Base-by-base conservation (phyloP, 2,113 vertebrate genomes). In the Lipophrys pholis region DNA sequence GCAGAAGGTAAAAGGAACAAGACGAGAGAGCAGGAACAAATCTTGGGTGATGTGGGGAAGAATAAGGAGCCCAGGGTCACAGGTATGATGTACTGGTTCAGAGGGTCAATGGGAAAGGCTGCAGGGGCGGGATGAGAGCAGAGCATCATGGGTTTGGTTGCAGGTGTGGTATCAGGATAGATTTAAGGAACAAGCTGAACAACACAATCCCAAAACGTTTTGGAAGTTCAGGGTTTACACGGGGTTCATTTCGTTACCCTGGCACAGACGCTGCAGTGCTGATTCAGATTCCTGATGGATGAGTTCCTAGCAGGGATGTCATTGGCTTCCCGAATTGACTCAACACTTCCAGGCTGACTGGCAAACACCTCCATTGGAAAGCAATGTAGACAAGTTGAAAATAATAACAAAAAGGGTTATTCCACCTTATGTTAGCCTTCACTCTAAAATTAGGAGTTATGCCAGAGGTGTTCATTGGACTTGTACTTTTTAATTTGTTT, bases 231-330 rank as follows among this genome's bases (percentile, higher is more conserved):
- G 69, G 80, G 78, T 82, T 64, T 68, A 83, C 59, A 77, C 46
- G 14, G 80, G 80, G 71, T 74, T 77, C 35, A 10, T 42, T 48
- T 52, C 89, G 93, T 93, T 95, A 94, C 93, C 93, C 92, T 82
- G 88, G 91, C 90, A 84, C 92, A 91, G 92, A 87, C 86, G 88
- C 79, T 90, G 90, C 90, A 90, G 87, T 93, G 92, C 88, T 94
- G 92, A 76, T 76, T 93, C 87, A 92, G 80, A 70, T 69, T 93
- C 55, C 76, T 80, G 79, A 85, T 91, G 84, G 88, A 79, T 69
- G 93, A 83, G 89, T 86, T 85, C 79, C 90, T 69, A 85, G 89
- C 58, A 40, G 77, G 87, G 73, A 60, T 70, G 82, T 92, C 63
- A 17, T 82, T 90, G 83, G 57, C 80, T 86, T 92, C 92, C 86